Evolutionary conservation across 2,888 invertebrate genomes (phyloP).

Genomic region (Neelides folsomi): DNA sequence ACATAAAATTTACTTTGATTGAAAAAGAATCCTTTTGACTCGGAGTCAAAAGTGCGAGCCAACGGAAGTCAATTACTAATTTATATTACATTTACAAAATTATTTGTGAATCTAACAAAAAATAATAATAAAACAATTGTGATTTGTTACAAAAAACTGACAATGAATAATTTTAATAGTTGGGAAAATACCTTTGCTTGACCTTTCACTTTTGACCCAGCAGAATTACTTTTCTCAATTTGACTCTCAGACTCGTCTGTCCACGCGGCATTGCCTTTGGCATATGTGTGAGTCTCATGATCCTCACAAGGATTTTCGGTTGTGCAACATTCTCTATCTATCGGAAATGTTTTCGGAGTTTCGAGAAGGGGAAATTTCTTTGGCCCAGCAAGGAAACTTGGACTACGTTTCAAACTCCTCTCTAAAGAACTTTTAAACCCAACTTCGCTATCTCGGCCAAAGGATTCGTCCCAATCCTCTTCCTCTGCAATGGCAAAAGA

Average conservation of each 20-base stretch:
- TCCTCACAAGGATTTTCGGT: slow-evolving; percentile 37
- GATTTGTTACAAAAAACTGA: too few relatives aligned
- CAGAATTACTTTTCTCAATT: slow-evolving; percentile 6
- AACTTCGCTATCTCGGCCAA: slow-evolving; percentile 4
- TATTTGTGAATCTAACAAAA: too few relatives aligned
- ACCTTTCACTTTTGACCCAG: slow-evolving; percentile 9
- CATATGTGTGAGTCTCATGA: slow-evolving; percentile 13
- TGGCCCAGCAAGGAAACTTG: neutral
- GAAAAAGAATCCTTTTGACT: too few relatives aligned
- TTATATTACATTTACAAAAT: too few relatives aligned
- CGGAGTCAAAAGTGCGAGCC: too few relatives aligned
- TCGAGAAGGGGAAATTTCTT: neutral
- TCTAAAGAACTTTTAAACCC: neutral
- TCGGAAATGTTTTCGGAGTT: slow-evolving; percentile 35
- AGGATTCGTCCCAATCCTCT: neutral
- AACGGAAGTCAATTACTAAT: too few relatives aligned
- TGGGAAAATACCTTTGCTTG: slow-evolving; percentile 7
- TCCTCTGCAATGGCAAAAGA: neutral
- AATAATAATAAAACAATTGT: too few relatives aligned
- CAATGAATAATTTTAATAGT: too few relatives aligned
- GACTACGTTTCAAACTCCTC: neutral
- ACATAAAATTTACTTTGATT: too few relatives aligned
- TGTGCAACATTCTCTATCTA: slow-evolving; percentile 43
- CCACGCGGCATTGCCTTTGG: neutral
- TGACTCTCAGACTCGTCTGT: neutral